Conservation (phyloP, 2,888 invertebrate species). For the Acleris emargana region DNA sequence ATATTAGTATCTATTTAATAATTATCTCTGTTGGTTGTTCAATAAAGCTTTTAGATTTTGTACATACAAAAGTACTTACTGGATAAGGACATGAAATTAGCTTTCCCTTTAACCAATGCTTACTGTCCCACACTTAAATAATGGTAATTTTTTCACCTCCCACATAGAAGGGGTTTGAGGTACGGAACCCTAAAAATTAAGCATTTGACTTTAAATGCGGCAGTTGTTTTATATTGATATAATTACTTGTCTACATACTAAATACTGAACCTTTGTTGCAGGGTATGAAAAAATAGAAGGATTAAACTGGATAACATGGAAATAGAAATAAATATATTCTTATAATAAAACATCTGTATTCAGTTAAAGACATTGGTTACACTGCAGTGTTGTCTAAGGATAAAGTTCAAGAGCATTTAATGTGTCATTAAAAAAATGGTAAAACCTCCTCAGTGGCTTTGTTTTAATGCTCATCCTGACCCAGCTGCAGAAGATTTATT, state of each 20-base stretch:
- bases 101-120: too few species aligned
- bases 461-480: conserved; percentile 59
- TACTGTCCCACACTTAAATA: too few species aligned
- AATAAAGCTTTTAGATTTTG: too few species aligned
- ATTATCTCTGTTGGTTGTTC: too few species aligned
- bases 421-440: conserved; percentile 67
- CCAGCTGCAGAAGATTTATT: conserved; percentile 62
- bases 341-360: conserved; percentile 51
- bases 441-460: conserved; percentile 48
- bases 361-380: conserved; percentile 58
- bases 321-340: conserved; percentile 43
- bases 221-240: too few species aligned
- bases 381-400: conserved; percentile 59
- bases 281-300: conserved; percentile 76
- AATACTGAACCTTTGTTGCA: conserved; percentile 52
- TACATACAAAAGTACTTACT: too few species aligned
- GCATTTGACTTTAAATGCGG: too few species aligned
- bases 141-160: too few species aligned
- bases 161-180: too few species aligned
- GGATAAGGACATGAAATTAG: too few species aligned
- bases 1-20: too few species aligned
- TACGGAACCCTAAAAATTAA: too few species aligned
- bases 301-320: conserved; percentile 77
- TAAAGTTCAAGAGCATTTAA: conserved; percentile 71
- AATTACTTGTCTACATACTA: background rate